Evolutionary conservation across 2,888 invertebrate species (phyloP), one percentile per base, ranked within the genome.

Genomic region (Drosophila paracracens): DNA sequence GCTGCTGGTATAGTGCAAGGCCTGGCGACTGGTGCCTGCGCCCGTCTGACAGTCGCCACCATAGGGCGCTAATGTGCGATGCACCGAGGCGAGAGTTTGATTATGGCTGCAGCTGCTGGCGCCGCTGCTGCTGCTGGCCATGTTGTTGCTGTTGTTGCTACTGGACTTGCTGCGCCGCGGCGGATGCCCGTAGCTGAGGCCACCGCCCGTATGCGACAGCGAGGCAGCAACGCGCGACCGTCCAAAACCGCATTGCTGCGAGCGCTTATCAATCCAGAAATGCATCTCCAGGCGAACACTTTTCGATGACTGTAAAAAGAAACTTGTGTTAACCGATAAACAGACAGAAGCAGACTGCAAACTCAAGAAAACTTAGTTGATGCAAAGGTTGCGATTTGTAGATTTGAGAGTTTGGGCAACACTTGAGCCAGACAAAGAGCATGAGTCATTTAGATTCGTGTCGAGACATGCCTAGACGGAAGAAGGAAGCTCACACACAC

Each of bases 221-320:
- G 96, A 95, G 66, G 96, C 95, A 77, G 96, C 95, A 79, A 96
- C 95, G 79, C 95, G 94, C 87, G 95, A 95, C 90, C 96, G 95
- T 91, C 96, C 96, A 91, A 96, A 96, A 87, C 96, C 95, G 94
- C 96, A 96, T 94, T 94, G 94, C 93, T 96, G 96, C 93, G 96
- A 95, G 91, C 96, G 96, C 94, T 97, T 97, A 93, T 96, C 96
- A 93, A 97, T 97, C 97, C 97, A 97, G 94, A 97, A 97, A 96
- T 97, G 97, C 97, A 97, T 97, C 38, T 74, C 50, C 59, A 51
- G 57, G 59, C 82, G 31, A 27, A 8, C 68, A 82, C 79, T 79
- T 68, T 35, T 58, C 82, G 74, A 60, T 72, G 25, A 50, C 56
- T 56, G 76, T 18, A 64, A 80, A 52, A 73, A 65, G 46, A 53